A percentile compares a stretch with the other conserved stretches of the same genome.
These are phyloP conservation scores for Poeciliopsis retropinna DNA, from an alignment of 2,113 vertebrate species.

Conservation along the genomic window DNA sequence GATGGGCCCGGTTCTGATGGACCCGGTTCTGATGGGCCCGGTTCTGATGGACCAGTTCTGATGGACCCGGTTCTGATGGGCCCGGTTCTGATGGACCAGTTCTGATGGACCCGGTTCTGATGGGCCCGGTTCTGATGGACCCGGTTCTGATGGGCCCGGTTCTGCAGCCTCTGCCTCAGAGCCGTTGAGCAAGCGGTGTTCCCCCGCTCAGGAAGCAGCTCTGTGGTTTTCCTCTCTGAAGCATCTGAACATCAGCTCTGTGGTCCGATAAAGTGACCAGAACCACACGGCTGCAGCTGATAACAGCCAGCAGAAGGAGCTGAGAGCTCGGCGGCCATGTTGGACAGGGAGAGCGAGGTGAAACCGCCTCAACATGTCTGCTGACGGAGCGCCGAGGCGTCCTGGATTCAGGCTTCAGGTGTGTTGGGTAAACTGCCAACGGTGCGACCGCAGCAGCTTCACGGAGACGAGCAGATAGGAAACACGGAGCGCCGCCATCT, in stretches of 20 bases:
- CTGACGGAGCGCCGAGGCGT: background rate
- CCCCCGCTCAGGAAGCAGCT: constrained; percentile 15
- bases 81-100: too few relatives aligned
- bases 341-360: background rate
- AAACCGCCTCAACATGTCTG: background rate
- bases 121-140: too few relatives aligned
- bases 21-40: too few relatives aligned
- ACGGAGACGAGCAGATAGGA: background rate
- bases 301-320: too few relatives aligned
- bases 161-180: too few relatives aligned
- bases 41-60: too few relatives aligned
- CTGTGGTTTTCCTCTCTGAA: constrained; percentile 9
- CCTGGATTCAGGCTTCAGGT: constrained; percentile 20
- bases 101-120: too few relatives aligned
- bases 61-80: too few relatives aligned
- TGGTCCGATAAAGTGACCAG: background rate
- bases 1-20: too few relatives aligned
- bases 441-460: background rate
- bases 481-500: too few relatives aligned
- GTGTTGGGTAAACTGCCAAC: constrained; percentile 6
- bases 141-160: too few relatives aligned
- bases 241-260: background rate
- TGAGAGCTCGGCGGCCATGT: background rate
- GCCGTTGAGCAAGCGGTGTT: background rate
- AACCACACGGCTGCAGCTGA: background rate